phyloP scores from a whole-genome alignment of 2,797 vertebrate genomes.

The Percopsis omiscomaycus region DNA sequence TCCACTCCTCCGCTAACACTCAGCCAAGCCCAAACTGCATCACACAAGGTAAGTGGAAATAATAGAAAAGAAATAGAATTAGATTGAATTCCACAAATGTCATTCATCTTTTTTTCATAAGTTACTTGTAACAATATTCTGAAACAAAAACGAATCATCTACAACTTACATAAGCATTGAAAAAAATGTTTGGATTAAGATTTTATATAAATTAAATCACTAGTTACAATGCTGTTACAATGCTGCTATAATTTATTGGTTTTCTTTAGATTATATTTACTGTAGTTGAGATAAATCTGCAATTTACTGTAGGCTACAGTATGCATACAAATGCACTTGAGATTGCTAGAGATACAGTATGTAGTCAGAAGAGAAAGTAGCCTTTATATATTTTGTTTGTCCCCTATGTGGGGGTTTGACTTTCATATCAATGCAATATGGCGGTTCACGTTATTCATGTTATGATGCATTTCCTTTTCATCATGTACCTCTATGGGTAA shows the following conservation, averaged over 20 bases:
- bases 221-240: no score
- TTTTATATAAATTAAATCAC: no score
- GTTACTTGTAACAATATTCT: slow-evolving; percentile 9
- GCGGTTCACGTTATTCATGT: slow-evolving; percentile 27
- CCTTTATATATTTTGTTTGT: slow-evolving; percentile 32
- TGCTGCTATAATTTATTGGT: slow-evolving; percentile 2
- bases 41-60: slow-evolving; percentile 69
- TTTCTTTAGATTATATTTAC: slow-evolving; percentile 17
- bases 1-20: slow-evolving; percentile 70
- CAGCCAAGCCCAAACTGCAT: slow-evolving; percentile 67
- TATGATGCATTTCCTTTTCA: slow-evolving; percentile 29
- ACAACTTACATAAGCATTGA: slow-evolving; percentile 31
- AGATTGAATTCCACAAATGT: no score
- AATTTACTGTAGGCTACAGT: neutral
- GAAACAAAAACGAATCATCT: slow-evolving; percentile 26
- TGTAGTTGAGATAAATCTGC: neutral
- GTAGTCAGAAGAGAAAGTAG: no score
- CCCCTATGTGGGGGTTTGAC: slow-evolving; percentile 57
- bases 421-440: slow-evolving; percentile 38
- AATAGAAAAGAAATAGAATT: slow-evolving; percentile 7
- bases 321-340: no score
- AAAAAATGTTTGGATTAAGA: slow-evolving; percentile 43
- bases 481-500: slow-evolving; percentile 33
- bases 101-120: no score
- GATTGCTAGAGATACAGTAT: no score